Evolutionary conservation across 2,888 invertebrate species (phyloP).

Genomic region (Leucoma salicis): DNA sequence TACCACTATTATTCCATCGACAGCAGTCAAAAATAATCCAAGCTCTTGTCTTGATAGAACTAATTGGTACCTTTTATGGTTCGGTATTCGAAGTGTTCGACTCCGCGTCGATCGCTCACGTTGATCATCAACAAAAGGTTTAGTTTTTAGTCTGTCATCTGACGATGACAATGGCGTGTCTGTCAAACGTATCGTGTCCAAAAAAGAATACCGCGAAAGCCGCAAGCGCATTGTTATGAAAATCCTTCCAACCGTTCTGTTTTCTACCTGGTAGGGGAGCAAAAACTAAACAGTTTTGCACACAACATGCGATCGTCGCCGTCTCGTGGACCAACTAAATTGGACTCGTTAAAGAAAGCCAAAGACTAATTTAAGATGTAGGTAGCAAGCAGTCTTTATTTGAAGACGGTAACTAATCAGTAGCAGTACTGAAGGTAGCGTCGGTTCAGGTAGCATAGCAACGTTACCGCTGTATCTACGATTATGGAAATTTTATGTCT

Average conservation of each 20-base stretch:
- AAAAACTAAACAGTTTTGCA: conserved; percentile 73
- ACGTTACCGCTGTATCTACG: conserved; percentile 38
- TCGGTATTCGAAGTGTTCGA: conserved; percentile 50
- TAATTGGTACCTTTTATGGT: conserved; percentile 63
- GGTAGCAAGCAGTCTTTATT: conserved; percentile 67
- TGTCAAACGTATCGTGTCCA: conserved; percentile 69
- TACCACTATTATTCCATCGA: too few relatives aligned
- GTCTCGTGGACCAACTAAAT: conserved; percentile 65
- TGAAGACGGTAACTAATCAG: conserved; percentile 40
- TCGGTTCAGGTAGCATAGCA: conserved; percentile 33
- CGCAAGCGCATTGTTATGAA: conserved; percentile 80
- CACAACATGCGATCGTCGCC: conserved; percentile 63
- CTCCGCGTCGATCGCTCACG: conserved; percentile 60
- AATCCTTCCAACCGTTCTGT: conserved; percentile 73
- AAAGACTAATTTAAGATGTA: conserved; percentile 70
- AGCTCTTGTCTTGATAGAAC: conserved; percentile 36
- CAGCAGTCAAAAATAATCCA: conserved; percentile 35
- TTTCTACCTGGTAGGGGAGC: conserved; percentile 71
- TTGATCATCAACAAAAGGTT: conserved; percentile 67
- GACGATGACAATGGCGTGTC: conserved; percentile 78
- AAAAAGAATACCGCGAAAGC: conserved; percentile 74
- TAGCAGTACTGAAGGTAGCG: conserved; percentile 26
- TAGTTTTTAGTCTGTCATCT: conserved; percentile 74
- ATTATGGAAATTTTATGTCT: conserved; percentile 47
- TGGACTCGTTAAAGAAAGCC: conserved; percentile 68